Evolutionary conservation across 2,888 invertebrate genomes (phyloP).

Genomic region (Spilarctia lutea): DNA sequence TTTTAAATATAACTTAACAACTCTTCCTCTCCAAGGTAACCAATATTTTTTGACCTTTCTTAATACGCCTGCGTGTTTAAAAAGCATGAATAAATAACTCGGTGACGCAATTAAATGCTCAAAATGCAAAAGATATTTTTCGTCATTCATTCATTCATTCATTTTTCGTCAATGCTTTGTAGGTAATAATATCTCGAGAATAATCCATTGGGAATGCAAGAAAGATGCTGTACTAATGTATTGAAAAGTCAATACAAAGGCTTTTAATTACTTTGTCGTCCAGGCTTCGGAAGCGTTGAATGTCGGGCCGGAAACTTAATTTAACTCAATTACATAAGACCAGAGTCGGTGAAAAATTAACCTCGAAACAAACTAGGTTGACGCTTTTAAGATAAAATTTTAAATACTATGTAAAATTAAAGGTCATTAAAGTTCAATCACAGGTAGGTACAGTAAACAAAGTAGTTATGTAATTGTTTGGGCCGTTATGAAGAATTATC

Average conservation of each 20-base stretch:
- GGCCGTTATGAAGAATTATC: neutral
- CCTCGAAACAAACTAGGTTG: constrained; percentile 18
- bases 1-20: too few relatives aligned
- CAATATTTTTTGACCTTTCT: too few relatives aligned
- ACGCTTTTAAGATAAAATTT: constrained; percentile 1
- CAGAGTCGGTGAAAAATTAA: constrained; percentile 49
- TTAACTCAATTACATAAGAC: constrained; percentile 71
- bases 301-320: constrained; percentile 63
- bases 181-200: neutral
- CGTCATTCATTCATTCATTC: too few relatives aligned
- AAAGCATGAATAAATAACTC: neutral
- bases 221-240: neutral
- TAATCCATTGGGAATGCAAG: constrained; percentile 4
- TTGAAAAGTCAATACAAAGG: constrained; percentile 33
- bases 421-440: neutral
- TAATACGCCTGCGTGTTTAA: too few relatives aligned
- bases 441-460: constrained; percentile 3
- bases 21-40: too few relatives aligned
- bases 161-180: neutral
- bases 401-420: neutral
- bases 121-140: neutral
- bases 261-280: constrained; percentile 56
- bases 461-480: neutral
- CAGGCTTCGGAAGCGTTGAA: constrained; percentile 53
- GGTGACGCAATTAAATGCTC: neutral